Base-by-base conservation (phyloP, 2,797 vertebrate species). In the Chelonia mydas region DNA sequence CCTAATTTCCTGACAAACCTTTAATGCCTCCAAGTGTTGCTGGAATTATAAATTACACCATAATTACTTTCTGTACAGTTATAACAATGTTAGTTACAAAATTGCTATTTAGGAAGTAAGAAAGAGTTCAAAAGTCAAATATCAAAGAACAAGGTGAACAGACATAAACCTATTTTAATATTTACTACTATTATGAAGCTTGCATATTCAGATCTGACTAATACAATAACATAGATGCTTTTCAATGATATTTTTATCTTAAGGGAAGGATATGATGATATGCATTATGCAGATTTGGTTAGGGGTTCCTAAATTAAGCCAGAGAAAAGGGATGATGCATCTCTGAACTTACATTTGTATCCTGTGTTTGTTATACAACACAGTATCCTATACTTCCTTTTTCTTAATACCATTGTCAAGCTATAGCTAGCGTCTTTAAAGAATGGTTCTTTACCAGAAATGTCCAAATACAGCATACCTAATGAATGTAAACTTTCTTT, bases 201-300 rank as follows among this genome's bases (percentile, higher is more conserved):
- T 68, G 28, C 3, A 31, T 13, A 7, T 88, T 81, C 88, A 79
- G 83, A 94, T 95, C 68, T 41, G 68, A 72, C 37, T 21, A 72
- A 86, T 89, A 90, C 90, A 77, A 27, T 16, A 88, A 95, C 84
- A 81, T 94, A 91, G 84, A 92, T 51, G 28, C 61, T 47, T 96
- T 96, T 65, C 95, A 96, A 81, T 61, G 82, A 8, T 96, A 95
- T 97, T 96, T 97, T 97, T 97, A 95, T 84, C 57, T 88, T 89
- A 91, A 61, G 97, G 87, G 93, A 97, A 97, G 88, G 90, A 95
- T 95, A 87, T 93, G 89, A 96, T 97, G 87, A 61, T 92, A 95
- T 88, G 95, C 28, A 83, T 82, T 93, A 95, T 49, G 83, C 23
- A 96, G 45, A 96, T 96, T 94, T 89, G 89, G 95, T 95, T 89